Base-by-base conservation (phyloP, 2,888 invertebrate species). In the Pammene fasciana region DNA sequence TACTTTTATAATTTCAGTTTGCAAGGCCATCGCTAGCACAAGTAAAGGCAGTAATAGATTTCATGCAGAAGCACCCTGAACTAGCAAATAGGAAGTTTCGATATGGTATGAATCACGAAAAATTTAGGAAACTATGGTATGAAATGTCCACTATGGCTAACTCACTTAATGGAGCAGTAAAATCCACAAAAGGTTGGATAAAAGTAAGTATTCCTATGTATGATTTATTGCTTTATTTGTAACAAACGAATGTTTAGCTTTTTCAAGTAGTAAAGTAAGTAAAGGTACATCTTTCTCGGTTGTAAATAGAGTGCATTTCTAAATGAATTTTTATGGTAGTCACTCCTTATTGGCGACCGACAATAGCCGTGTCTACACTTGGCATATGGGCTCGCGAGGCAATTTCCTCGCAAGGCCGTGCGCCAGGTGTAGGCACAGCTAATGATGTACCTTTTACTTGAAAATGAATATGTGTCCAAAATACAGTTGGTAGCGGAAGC, bases 111-210 rank as follows among this genome's bases (percentile, higher is more conserved):
- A 82, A 82, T 13, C 83, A 83, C 50, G 80, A 83, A 1, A 86
- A 85, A 71, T 84, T 82, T 62, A 86, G 86, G 70, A 86, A 85
- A 43, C 75, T 86, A 3, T 90, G 90, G 90, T 73, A 80, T 43
- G 84, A 89, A 67, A 74, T 90, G 0, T 78, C 87, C 1, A 82
- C 84, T 67, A 82, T 77, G 71, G 81, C 79, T 5, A 90, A 90
- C 73, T 80, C 84, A 11, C 77, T 89, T 18, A 82, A 82, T 66
- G 90, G 90, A 34, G 80, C 87, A 52, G 75, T 79, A 5, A 90
- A 89, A 77, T 81, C 88, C 16, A 84, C 83, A 34, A 86, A 86
- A 77, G 88, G 88, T 5, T 90, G 90, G 90, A 86, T 89, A 7
- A 89, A 89, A 80, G 90, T 90, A 80, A 73, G 70, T 61, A 13